These are phyloP conservation scores for Drosophila sp. DNA, from an alignment of 1,140 invertebrate species.

Conservation along the genomic window DNA sequence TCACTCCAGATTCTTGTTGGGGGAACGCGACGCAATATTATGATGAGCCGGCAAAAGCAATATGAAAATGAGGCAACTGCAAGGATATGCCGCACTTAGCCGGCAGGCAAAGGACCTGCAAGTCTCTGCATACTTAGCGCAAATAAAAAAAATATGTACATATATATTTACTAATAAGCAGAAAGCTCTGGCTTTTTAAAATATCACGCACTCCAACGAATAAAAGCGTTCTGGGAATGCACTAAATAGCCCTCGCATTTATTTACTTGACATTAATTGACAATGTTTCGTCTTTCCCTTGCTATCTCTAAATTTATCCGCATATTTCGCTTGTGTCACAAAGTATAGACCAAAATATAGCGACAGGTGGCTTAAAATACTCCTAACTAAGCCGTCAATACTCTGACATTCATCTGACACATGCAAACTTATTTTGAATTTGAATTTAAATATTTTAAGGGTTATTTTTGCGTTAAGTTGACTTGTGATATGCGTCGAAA, in stretches of 20 bases:
- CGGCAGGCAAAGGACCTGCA: constrained; percentile 54
- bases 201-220: constrained; percentile 16
- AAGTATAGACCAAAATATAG: neutral
- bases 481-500: constrained; percentile 13
- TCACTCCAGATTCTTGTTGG: constrained; percentile 10
- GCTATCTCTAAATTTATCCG: neutral
- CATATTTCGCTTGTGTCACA: neutral
- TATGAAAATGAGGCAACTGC: constrained; percentile 74
- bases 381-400: constrained; percentile 23
- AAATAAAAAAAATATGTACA: constrained; percentile 31
- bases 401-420: constrained; percentile 43
- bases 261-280: constrained; percentile 79
- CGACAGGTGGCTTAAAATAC: constrained; percentile 28
- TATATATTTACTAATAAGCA: constrained; percentile 70
- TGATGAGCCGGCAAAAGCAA: constrained; percentile 73
- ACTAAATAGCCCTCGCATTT: constrained; percentile 75
- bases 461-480: constrained; percentile 6
- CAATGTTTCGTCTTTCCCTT: constrained; percentile 18
- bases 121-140: constrained; percentile 32
- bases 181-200: constrained; percentile 48
- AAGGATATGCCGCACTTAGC: constrained; percentile 33
- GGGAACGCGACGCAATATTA: constrained; percentile 57
- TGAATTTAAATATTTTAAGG: constrained; percentile 32
- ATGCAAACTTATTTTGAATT: constrained; percentile 39
- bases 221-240: constrained; percentile 66